Percentiles rank a stretch among this genome's conserved stretches.
Evolutionary conservation across 1,140 invertebrate species (phyloP).

Genomic region (Bombus affinis): DNA sequence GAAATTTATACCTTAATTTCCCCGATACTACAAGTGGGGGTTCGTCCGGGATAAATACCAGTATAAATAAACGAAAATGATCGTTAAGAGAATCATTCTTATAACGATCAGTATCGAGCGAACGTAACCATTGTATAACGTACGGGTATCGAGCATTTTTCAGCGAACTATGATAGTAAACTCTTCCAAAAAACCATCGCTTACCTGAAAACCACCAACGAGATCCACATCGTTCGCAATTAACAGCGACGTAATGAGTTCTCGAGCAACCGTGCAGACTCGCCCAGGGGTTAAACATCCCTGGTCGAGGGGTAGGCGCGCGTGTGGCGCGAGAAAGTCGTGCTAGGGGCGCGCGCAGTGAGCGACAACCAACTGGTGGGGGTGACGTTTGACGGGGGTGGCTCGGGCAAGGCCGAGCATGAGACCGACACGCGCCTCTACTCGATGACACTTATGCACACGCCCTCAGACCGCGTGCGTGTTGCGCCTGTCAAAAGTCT

Average conservation of each 20-base stretch:
- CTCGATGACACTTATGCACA: slow-evolving; percentile 73
- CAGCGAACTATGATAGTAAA: no score
- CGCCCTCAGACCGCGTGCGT: slow-evolving; percentile 61
- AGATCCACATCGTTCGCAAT: not conserved
- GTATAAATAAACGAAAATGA: no score
- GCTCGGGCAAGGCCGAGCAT: slow-evolving; percentile 66
- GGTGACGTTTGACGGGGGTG: slow-evolving; percentile 68
- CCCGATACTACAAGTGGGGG: no score
- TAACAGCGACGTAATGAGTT: not conserved
- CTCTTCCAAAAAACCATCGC: no score
- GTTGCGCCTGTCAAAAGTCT: slow-evolving; percentile 55
- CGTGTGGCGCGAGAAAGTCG: slow-evolving; percentile 32
- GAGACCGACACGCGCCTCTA: slow-evolving; percentile 76
- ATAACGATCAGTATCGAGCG: no score
- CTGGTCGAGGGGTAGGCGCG: slow-evolving; percentile 1
- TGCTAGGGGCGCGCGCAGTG: slow-evolving; percentile 70
- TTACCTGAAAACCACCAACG: not conserved
- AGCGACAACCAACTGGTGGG: slow-evolving; percentile 40
- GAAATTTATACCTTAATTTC: no score
- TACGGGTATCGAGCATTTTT: no score
- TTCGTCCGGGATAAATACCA: no score
- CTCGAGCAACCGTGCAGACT: not conserved
- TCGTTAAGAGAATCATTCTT: no score
- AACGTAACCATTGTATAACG: no score
- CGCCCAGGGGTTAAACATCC: slow-evolving; percentile 4